Conservation (phyloP, 2,888 invertebrate species). For the Choristoneura rosaceana region DNA sequence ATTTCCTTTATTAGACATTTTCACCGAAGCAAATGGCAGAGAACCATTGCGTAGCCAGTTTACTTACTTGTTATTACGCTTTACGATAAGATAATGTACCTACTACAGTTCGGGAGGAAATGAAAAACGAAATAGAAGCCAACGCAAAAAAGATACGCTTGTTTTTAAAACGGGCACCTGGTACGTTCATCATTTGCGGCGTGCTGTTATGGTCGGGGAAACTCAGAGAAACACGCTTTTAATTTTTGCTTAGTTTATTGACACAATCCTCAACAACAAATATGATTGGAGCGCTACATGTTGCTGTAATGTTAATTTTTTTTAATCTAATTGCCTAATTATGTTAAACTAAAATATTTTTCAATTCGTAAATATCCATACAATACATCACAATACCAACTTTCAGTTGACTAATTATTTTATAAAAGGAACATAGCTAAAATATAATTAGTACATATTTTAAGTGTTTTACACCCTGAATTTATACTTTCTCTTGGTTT, state of each 20-base stretch:
- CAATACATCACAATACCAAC: slow-evolving; percentile 84
- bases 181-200: background rate
- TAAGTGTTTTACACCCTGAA: slow-evolving; percentile 72
- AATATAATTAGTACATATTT: slow-evolving; percentile 60
- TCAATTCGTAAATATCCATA: slow-evolving; percentile 75
- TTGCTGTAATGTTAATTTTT: slow-evolving; percentile 68
- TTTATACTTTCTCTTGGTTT: slow-evolving; percentile 54
- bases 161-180: too few relatives aligned
- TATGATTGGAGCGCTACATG: slow-evolving; percentile 76
- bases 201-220: background rate
- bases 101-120: too few relatives aligned
- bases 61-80: too few relatives aligned
- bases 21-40: too few relatives aligned
- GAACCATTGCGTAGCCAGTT: too few relatives aligned
- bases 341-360: slow-evolving; percentile 75
- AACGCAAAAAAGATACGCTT: too few relatives aligned
- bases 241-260: slow-evolving; percentile 79
- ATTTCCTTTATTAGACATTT: too few relatives aligned
- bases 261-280: slow-evolving; percentile 82
- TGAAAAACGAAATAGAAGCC: too few relatives aligned
- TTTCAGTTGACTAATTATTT: slow-evolving; percentile 77
- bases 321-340: slow-evolving; percentile 71
- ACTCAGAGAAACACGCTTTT: slow-evolving; percentile 46
- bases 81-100: too few relatives aligned
- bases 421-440: slow-evolving; percentile 73